Percentiles rank a stretch among this genome's conserved stretches.
Evolutionary conservation across 1,140 invertebrate genomes (phyloP).

Genomic region (Ectropis grisescens): DNA sequence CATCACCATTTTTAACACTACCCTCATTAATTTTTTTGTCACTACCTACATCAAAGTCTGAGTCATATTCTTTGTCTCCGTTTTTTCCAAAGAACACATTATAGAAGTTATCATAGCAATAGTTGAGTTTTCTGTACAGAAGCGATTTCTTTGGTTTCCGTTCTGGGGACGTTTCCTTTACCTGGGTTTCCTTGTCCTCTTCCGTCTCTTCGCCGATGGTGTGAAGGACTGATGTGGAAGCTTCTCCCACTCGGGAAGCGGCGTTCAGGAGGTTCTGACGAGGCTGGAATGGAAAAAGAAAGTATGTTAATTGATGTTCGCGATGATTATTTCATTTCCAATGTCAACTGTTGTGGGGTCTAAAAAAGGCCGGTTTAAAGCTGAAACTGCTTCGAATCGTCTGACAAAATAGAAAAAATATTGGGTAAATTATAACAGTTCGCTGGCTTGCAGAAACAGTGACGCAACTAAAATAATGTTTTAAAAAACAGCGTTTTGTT

Average conservation of each 20-base stretch:
- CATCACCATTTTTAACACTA: too few relatives aligned
- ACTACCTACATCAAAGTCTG: constrained; percentile 35
- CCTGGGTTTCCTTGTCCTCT: constrained; percentile 81
- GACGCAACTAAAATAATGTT: too few relatives aligned
- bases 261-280: constrained; percentile 94
- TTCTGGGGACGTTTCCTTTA: constrained; percentile 28
- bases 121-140: constrained; percentile 58
- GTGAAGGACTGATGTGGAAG: constrained; percentile 93
- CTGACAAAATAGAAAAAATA: too few relatives aligned
- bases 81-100: constrained; percentile 55
- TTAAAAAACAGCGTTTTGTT: too few relatives aligned
- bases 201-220: constrained; percentile 94
- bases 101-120: constrained; percentile 65
- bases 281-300: constrained; percentile 76
- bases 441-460: too few relatives aligned
- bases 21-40: constrained; percentile 1
- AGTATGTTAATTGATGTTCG: too few relatives aligned
- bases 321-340: too few relatives aligned
- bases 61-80: constrained; percentile 26
- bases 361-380: too few relatives aligned
- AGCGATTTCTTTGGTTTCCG: constrained; percentile 43
- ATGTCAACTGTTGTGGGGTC: too few relatives aligned
- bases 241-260: constrained; percentile 95
- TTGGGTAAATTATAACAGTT: too few relatives aligned
- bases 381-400: too few relatives aligned